A percentile compares a stretch with the other conserved stretches of the same genome.
phyloP scores from a whole-genome alignment of 2,888 invertebrate species.

The Zelleria hepariella region DNA sequence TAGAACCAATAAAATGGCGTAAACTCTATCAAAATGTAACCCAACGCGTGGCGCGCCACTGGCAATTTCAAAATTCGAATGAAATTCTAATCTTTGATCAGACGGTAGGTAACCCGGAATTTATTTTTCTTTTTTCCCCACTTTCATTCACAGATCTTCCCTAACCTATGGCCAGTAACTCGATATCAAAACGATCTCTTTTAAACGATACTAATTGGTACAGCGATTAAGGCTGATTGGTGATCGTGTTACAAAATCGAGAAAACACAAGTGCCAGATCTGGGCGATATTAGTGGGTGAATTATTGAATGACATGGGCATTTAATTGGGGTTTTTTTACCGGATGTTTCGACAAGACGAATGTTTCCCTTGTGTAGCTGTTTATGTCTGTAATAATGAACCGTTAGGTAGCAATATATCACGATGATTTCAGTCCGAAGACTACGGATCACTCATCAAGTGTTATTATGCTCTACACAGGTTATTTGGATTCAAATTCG shows the following conservation, averaged over 20 bases:
- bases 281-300: slow-evolving; percentile 6
- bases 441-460: not conserved
- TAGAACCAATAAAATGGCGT: not conserved
- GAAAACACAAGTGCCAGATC: slow-evolving; percentile 7
- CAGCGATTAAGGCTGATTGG: slow-evolving; percentile 2
- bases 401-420: not conserved
- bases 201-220: slow-evolving; percentile 5
- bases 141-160: not conserved
- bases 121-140: not conserved
- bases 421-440: not conserved
- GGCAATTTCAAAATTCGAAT: not conserved
- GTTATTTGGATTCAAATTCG: not conserved
- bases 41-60: not conserved
- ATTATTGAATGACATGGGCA: not conserved
- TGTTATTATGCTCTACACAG: not conserved
- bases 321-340: slow-evolving; percentile 7
- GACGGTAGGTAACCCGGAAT: not conserved
- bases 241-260: slow-evolving; percentile 3
- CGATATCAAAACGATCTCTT: not conserved
- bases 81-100: not conserved
- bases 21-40: not conserved
- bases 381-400: not conserved
- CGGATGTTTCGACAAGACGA: not conserved
- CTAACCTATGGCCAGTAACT: not conserved
- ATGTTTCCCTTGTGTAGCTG: not conserved